These are phyloP conservation scores for Eubasilissa regina DNA, from an alignment of 1,140 invertebrate genomes.

Conservation along the genomic window DNA sequence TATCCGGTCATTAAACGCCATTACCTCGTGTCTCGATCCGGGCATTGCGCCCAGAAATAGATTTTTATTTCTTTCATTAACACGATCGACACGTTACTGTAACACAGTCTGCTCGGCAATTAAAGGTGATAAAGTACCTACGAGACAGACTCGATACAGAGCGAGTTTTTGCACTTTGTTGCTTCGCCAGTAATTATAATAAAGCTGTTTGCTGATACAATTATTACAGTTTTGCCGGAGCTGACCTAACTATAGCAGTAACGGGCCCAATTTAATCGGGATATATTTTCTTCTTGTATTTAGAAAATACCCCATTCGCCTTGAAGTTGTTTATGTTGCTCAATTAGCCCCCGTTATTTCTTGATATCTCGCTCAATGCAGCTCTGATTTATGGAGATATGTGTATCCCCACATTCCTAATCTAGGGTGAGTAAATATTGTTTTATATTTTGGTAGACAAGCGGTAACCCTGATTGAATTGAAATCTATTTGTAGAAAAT, in stretches of 20 bases:
- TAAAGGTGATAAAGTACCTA: conserved; percentile 12
- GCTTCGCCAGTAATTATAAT: neutral
- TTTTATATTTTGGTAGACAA: too few species aligned
- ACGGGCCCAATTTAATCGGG: conserved; percentile 23
- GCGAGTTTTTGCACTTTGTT: neutral
- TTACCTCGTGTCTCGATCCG: conserved; percentile 10
- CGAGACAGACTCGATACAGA: conserved; percentile 7
- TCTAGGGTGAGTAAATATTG: neutral
- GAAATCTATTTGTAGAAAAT: too few species aligned
- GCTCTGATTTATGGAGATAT: neutral
- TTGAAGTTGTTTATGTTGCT: conserved; percentile 9
- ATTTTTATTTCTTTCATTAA: conserved; percentile 36
- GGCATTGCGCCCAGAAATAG: conserved; percentile 13
- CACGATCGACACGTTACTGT: conserved; percentile 19
- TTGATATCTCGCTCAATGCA: neutral
- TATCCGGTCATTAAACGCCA: conserved; percentile 45
- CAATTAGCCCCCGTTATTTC: conserved; percentile 36
- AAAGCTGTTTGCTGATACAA: conserved; percentile 14
- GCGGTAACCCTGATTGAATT: too few species aligned
- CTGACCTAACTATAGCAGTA: neutral
- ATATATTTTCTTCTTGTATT: conserved; percentile 14
- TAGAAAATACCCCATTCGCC: conserved; percentile 30
- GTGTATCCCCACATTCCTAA: neutral
- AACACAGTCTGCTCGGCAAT: conserved; percentile 6
- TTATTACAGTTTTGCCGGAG: conserved; percentile 6